A percentile compares a stretch with the other conserved stretches of the same genome.
phyloP scores from a whole-genome alignment of 2,113 vertebrate genomes.

The Chaetodon trifascialis region DNA sequence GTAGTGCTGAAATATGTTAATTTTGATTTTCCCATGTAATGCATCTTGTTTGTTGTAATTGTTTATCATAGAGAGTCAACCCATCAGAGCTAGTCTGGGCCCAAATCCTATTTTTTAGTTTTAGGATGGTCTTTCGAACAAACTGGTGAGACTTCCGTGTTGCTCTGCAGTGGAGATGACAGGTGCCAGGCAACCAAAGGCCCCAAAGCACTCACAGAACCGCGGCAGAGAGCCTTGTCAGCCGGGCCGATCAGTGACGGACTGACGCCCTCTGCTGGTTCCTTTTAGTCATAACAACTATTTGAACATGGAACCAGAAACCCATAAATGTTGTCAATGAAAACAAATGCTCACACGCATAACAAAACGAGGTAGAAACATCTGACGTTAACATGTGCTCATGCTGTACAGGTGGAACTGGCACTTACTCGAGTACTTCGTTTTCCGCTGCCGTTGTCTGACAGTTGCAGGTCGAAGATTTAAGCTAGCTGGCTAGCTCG shows the following conservation, averaged over 20 bases:
- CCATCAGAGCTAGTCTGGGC: not conserved
- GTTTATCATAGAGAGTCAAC: not conserved
- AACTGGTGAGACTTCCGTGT: not conserved
- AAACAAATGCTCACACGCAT: not conserved
- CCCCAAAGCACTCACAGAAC: not conserved
- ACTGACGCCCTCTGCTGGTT: conserved; percentile 62
- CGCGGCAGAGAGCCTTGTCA: not conserved
- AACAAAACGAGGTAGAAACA: conserved; percentile 1
- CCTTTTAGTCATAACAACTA: not conserved
- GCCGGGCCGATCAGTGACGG: not conserved
- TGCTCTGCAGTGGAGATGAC: not conserved
- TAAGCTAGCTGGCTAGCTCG: not conserved
- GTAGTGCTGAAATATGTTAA: not conserved
- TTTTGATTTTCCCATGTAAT: not conserved
- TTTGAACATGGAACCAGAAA: not conserved
- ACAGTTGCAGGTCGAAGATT: not conserved
- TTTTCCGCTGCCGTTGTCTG: too few relatives aligned
- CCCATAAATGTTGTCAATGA: not conserved
- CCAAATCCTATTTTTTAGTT: not conserved
- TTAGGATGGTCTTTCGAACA: not conserved
- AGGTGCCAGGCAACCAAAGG: conserved; percentile 26
- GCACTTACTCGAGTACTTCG: conserved; percentile 2
- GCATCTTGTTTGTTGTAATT: not conserved
- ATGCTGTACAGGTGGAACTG: not conserved
- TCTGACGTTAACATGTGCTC: not conserved